phyloP scores from a whole-genome alignment of 2,888 invertebrate genomes.

The Odontocolon sp. region DNA sequence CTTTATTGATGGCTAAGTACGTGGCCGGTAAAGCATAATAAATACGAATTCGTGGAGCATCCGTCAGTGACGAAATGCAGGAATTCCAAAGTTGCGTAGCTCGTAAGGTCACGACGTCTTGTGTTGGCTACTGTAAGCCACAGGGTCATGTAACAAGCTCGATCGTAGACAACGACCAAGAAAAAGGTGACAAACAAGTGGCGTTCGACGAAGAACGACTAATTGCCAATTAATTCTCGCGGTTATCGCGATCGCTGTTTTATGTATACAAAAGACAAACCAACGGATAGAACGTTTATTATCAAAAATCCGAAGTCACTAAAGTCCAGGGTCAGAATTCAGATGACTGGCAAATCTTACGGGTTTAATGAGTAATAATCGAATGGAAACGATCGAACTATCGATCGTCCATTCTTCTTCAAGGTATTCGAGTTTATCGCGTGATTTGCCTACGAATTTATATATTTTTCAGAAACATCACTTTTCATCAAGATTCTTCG shows the following conservation, averaged over 20 bases:
- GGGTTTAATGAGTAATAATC: background rate
- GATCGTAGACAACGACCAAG: background rate
- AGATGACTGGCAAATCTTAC: background rate
- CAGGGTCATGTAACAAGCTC: slow-evolving; percentile 7
- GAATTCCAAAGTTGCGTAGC: slow-evolving; percentile 25
- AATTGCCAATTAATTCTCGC: slow-evolving; percentile 12
- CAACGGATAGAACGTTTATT: background rate
- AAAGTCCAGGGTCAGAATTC: background rate
- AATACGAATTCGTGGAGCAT: slow-evolving; percentile 59
- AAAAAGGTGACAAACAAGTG: no score
- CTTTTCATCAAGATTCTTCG: no score
- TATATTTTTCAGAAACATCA: no score
- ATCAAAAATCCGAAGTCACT: background rate
- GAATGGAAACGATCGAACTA: no score
- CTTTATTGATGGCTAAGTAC: slow-evolving; percentile 35
- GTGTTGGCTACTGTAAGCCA: background rate
- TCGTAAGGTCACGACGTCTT: slow-evolving; percentile 21
- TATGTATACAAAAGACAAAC: no score
- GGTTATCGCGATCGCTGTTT: background rate
- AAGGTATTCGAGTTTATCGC: slow-evolving; percentile 15
- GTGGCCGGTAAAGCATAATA: slow-evolving; percentile 64
- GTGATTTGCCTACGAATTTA: no score
- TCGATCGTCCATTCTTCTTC: no score
- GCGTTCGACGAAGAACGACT: background rate
- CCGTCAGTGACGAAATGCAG: slow-evolving; percentile 73